A percentile compares a stretch with the other conserved stretches of the same genome.
Evolutionary conservation across 2,113 vertebrate species (phyloP).

Genomic region (Diadophis punctatus): DNA sequence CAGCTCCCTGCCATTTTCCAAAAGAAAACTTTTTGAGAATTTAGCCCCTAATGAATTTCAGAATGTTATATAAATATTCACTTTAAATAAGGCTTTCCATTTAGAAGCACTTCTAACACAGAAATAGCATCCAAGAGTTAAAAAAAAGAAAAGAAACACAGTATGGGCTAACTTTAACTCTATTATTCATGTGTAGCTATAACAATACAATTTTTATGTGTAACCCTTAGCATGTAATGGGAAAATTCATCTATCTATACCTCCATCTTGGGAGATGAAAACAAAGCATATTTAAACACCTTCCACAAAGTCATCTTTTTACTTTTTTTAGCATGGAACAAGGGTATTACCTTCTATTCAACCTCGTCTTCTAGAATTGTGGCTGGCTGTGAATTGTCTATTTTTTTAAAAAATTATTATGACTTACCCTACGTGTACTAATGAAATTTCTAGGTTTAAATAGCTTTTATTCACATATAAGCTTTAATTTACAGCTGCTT

Average conservation of each 20-base stretch:
- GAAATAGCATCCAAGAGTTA: background rate
- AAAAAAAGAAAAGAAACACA: background rate
- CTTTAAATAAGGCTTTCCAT: slow-evolving; percentile 11
- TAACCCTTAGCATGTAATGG: background rate
- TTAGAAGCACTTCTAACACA: background rate
- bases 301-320: background rate
- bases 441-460: background rate
- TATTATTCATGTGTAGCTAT: background rate
- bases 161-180: background rate
- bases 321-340: background rate
- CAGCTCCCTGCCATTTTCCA: slow-evolving; percentile 36
- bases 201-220: background rate
- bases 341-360: background rate
- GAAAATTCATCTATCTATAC: background rate
- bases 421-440: background rate
- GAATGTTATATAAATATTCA: slow-evolving; percentile 52
- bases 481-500: background rate
- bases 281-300: background rate
- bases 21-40: slow-evolving; percentile 34
- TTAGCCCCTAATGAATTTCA: slow-evolving; percentile 38
- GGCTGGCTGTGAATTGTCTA: background rate
- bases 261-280: background rate
- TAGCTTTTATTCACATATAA: background rate
- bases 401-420: background rate
- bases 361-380: background rate